These are phyloP conservation scores for Latrodectus hesperus DNA, from an alignment of 2,888 invertebrate species.

Conservation along the genomic window DNA sequence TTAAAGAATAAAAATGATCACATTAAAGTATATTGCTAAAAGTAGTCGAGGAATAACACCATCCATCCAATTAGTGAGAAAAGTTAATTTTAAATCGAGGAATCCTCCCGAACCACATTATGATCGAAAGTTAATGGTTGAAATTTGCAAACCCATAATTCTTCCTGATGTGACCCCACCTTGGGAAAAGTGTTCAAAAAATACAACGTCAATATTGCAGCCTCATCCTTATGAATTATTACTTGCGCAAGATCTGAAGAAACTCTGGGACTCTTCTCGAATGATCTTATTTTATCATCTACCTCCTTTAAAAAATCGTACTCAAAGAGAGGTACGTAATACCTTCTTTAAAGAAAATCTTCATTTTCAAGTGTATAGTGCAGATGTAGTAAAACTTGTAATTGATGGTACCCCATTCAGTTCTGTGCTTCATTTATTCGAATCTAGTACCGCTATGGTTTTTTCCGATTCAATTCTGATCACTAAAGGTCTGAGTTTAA, in stretches of 20 bases:
- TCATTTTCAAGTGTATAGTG: slow-evolving; percentile 21
- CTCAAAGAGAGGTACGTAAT: slow-evolving; percentile 35
- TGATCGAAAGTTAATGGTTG: slow-evolving; percentile 65
- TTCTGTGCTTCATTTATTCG: slow-evolving; percentile 37
- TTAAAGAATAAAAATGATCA: neutral
- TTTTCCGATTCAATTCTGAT: slow-evolving; percentile 28
- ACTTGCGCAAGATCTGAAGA: slow-evolving; percentile 53
- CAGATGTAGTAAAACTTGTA: slow-evolving; percentile 34
- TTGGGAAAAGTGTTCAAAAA: slow-evolving; percentile 25
- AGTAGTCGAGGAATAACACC: neutral
- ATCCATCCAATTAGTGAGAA: neutral
- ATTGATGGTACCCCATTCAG: slow-evolving; percentile 40
- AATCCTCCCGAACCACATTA: slow-evolving; percentile 67
- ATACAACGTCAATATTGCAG: neutral
- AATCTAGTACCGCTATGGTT: slow-evolving; percentile 39
- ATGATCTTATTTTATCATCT: slow-evolving; percentile 66
- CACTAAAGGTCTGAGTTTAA: slow-evolving; percentile 28
- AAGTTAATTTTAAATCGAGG: slow-evolving; percentile 35
- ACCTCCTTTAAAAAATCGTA: slow-evolving; percentile 20
- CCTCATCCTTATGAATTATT: slow-evolving; percentile 66
- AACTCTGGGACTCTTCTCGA: slow-evolving; percentile 36
- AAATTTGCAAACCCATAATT: slow-evolving; percentile 66
- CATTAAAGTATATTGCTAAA: neutral
- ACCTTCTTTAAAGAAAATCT: slow-evolving; percentile 58
- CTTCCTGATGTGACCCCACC: slow-evolving; percentile 4